Base-by-base conservation (phyloP, 2,888 invertebrate species). In the Caenorhabditis sp. region DNA sequence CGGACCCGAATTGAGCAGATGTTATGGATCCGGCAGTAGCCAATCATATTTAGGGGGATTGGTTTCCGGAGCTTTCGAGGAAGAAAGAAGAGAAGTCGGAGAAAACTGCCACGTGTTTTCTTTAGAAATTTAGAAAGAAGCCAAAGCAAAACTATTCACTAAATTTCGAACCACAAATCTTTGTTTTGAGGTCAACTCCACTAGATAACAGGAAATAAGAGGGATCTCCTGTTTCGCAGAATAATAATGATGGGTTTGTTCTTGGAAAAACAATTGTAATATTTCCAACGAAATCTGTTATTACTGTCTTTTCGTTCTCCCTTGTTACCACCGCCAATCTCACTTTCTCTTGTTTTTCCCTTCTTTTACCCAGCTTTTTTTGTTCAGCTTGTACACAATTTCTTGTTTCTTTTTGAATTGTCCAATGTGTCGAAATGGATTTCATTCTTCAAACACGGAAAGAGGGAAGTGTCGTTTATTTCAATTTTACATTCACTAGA, bases 401-500 rank as follows among this genome's bases (percentile, higher is more conserved):
- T 9, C 13, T 35, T 13, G 13, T 9, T 35, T 13, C 9, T 9
- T 35, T 15, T 15, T 27, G 48, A 48, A 46, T 17, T 32, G 26
- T 6, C 20, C 32, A 71, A 71, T 15, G 22, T 45, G 41, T 50
- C 26, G 11, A 72, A 56, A 32, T 48, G 24, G 39, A 62, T 26
- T 53, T 24, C 53, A 68, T 52, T 68, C 58, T 32, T 32, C 35
- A 24, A 52, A 48, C 48, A n/a, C n/a, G n/a, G n/a, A n/a, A n/a
- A n/a, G n/a, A 30, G 48, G 39, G 62, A 71, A 72, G 62, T 61
- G 72, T 66, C 65, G 73, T 73, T 73, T 73, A 73, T 73, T 73
- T 73, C 73, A 73, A 65, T 65, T 65, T 65, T 73, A 27, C 45
- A 66, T 73, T 66, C 73, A 73, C 59, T 53, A 65, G 73, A 73